Conservation (phyloP, 2,888 invertebrate genomes). For the Ophion ventricosus region DNA sequence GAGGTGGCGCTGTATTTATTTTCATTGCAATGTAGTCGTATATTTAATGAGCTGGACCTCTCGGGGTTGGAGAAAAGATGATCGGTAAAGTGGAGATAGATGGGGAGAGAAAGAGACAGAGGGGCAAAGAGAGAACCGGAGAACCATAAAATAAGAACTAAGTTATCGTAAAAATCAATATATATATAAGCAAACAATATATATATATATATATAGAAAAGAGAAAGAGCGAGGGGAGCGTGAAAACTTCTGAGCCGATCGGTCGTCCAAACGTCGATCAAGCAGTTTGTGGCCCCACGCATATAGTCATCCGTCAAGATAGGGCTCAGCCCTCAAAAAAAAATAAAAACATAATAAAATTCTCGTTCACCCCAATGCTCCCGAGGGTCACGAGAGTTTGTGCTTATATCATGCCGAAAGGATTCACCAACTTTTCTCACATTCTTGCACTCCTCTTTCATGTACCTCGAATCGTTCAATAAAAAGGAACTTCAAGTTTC, state of each 20-base stretch:
- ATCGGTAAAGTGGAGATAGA: background rate
- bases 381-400: conserved; percentile 28
- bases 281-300: conserved; percentile 8
- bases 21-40: conserved; percentile 39
- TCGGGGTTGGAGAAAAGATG: background rate
- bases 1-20: conserved; percentile 33
- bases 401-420: conserved; percentile 41
- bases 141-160: conserved; percentile 7
- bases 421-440: conserved; percentile 46
- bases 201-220: background rate
- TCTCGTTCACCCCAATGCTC: conserved; percentile 11
- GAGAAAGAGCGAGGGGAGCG: background rate
- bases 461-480: background rate
- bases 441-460: conserved; percentile 1
- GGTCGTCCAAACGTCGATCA: conserved; percentile 42
- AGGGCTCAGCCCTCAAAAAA: conserved; percentile 11
- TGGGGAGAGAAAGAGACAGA: background rate
- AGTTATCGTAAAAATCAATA: conserved; percentile 9
- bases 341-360: conserved; percentile 38
- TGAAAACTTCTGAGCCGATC: conserved; percentile 42
- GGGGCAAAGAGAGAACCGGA: background rate
- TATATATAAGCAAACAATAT: background rate
- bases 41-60: conserved; percentile 25
- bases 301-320: conserved; percentile 18
- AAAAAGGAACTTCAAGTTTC: conserved; percentile 1